Conservation (phyloP, 1,140 invertebrate genomes). For the Agrilus planipennis region DNA sequence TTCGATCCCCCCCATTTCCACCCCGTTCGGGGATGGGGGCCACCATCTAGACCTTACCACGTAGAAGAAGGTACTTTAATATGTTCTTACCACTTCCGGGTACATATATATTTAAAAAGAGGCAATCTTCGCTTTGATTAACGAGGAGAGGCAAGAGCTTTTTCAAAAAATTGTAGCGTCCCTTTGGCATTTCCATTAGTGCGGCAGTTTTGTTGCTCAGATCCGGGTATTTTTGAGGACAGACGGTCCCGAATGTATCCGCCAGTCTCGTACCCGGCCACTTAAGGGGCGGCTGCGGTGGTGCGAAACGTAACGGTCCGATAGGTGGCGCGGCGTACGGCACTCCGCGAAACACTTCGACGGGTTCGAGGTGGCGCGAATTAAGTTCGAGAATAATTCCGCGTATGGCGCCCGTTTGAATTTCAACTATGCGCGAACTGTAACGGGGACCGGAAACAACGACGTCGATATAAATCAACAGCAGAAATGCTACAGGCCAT, state of each 20-base stretch:
- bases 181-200: conserved; percentile 54
- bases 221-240: conserved; percentile 64
- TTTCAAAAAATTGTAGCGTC: conserved; percentile 52
- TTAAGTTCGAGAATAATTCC: conserved; percentile 62
- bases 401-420: conserved; percentile 51
- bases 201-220: conserved; percentile 58
- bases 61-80: no score
- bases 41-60: no score
- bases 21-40: no score
- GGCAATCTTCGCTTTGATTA: conserved; percentile 82
- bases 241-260: conserved; percentile 60
- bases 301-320: conserved; percentile 56
- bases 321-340: conserved; percentile 73
- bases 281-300: conserved; percentile 50
- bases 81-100: conserved; percentile 71
- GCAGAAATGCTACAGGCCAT: conserved; percentile 7
- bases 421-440: conserved; percentile 52
- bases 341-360: conserved; percentile 69
- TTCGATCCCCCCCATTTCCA: no score
- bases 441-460: conserved; percentile 40
- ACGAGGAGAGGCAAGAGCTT: conserved; percentile 51
- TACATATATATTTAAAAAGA: conserved; percentile 80
- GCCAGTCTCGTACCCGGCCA: conserved; percentile 65
- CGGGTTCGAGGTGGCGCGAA: conserved; percentile 61
- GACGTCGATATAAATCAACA: conserved; percentile 2